A percentile compares a stretch with the other conserved stretches of the same genome.
Evolutionary conservation across 2,797 vertebrate genomes (phyloP).

Genomic region (Graptemys geographica): DNA sequence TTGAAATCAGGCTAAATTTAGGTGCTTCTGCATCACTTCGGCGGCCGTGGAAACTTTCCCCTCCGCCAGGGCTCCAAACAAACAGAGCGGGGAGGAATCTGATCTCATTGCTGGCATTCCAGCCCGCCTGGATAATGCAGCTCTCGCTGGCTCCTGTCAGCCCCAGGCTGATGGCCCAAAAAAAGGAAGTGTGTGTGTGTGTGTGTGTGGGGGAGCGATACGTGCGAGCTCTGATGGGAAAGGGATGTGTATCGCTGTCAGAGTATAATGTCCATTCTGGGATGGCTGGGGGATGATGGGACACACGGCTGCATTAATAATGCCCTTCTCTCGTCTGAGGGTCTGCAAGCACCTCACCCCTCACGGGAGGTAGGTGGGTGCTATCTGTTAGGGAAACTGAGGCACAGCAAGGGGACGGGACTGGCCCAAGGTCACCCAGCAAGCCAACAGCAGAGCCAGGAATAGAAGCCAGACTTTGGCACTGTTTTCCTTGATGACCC

Average conservation of each 20-base stretch:
- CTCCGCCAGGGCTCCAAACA: conserved; percentile 17
- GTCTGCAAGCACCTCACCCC: background rate
- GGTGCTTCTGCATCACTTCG: conserved; percentile 59
- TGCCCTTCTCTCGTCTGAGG: background rate
- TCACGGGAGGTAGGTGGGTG: background rate
- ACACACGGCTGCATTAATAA: background rate
- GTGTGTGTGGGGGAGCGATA: background rate
- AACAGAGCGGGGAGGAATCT: conserved; percentile 66
- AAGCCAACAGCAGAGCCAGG: background rate
- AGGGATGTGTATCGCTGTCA: background rate
- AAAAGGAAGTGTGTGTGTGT: background rate
- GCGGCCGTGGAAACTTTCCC: conserved; percentile 77
- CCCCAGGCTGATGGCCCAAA: background rate
- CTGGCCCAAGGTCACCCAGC: background rate
- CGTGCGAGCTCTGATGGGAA: background rate
- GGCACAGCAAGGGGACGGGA: background rate
- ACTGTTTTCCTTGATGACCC: background rate
- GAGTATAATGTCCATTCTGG: background rate
- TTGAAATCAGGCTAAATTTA: conserved; percentile 83
- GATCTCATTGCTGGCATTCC: conserved; percentile 80
- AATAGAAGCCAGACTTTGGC: background rate
- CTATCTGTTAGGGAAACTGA: background rate
- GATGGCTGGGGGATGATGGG: background rate
- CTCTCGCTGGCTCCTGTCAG: background rate
- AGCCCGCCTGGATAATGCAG: conserved; percentile 44